Percentiles rank a stretch among this genome's conserved stretches.
Conservation (phyloP, 2,888 invertebrate genomes). For the Tenthredo mesomela region DNA sequence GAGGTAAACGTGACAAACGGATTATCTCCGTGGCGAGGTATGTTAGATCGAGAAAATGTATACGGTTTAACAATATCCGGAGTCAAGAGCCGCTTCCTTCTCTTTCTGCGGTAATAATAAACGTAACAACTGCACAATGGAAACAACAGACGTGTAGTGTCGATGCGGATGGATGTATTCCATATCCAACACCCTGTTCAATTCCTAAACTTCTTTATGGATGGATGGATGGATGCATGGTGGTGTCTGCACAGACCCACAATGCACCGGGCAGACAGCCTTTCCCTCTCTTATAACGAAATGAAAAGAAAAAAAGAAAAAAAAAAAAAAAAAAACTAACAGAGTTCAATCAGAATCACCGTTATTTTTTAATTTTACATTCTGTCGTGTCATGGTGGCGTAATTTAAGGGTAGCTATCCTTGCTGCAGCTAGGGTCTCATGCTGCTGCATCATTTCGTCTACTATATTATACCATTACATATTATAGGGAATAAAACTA, state of each 20-base stretch:
- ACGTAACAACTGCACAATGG: conserved; percentile 29
- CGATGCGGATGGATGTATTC: neutral
- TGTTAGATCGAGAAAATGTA: conserved; percentile 34
- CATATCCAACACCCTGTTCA: conserved; percentile 25
- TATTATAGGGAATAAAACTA: neutral
- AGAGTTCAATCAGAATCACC: conserved; percentile 58
- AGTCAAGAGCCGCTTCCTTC: neutral
- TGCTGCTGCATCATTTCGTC: conserved; percentile 21
- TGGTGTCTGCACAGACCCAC: neutral
- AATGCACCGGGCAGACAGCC: conserved; percentile 47
- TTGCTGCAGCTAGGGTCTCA: conserved; percentile 19
- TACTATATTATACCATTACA: neutral
- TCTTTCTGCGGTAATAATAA: conserved; percentile 22
- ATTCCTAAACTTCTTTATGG: neutral
- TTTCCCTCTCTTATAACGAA: conserved; percentile 49
- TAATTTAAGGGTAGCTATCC: conserved; percentile 63
- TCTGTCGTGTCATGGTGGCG: conserved; percentile 70
- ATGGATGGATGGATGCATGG: neutral
- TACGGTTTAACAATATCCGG: conserved; percentile 31
- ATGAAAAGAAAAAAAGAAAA: neutral
- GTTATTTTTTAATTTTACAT: conserved; percentile 62
- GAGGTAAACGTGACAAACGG: conserved; percentile 36
- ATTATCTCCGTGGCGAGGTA: neutral
- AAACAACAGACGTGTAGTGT: neutral
- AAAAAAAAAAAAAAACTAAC: conserved; percentile 44